phyloP scores from a whole-genome alignment of 2,888 invertebrate genomes.

The Zaprionus lineosus region DNA sequence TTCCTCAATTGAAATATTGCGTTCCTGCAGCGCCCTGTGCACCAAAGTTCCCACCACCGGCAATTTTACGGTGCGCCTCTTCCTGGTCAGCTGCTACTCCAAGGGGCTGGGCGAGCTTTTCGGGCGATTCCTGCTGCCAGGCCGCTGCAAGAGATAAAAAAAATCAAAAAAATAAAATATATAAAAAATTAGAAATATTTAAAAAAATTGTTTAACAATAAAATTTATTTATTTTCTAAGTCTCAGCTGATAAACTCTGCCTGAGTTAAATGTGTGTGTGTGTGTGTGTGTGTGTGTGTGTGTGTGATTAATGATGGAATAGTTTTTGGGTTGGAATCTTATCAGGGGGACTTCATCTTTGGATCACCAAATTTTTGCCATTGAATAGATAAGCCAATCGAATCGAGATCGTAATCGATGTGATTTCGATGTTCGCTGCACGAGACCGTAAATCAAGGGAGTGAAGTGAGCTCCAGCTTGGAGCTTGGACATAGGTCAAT shows the following conservation, averaged over 20 bases:
- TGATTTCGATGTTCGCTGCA: constrained; percentile 52
- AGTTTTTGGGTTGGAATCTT: too few relatives aligned
- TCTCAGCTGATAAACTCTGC: too few relatives aligned
- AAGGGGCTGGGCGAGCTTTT: constrained; percentile 17
- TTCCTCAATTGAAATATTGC: constrained; percentile 23
- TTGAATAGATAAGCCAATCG: too few relatives aligned
- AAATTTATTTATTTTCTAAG: too few relatives aligned
- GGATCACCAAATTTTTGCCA: too few relatives aligned
- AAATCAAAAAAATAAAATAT: background rate
- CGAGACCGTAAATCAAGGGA: constrained; percentile 46
- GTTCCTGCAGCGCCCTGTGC: constrained; percentile 45
- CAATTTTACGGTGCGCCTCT: constrained; percentile 53
- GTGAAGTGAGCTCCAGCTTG: too few relatives aligned
- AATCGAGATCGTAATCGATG: too few relatives aligned
- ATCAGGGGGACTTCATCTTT: too few relatives aligned
- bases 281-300: too few relatives aligned
- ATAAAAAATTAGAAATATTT: background rate
- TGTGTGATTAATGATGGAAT: too few relatives aligned
- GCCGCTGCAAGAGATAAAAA: constrained; percentile 6
- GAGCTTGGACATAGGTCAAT: constrained; percentile 29
- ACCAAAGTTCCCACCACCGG: constrained; percentile 60
- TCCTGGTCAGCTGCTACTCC: constrained; percentile 56
- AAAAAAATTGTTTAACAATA: background rate
- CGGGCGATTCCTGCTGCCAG: constrained; percentile 52
- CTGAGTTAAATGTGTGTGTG: too few relatives aligned